Percentiles rank a stretch among this genome's conserved stretches.
phyloP scores from a whole-genome alignment of 2,888 invertebrate genomes.

The Athalia rosae region DNA sequence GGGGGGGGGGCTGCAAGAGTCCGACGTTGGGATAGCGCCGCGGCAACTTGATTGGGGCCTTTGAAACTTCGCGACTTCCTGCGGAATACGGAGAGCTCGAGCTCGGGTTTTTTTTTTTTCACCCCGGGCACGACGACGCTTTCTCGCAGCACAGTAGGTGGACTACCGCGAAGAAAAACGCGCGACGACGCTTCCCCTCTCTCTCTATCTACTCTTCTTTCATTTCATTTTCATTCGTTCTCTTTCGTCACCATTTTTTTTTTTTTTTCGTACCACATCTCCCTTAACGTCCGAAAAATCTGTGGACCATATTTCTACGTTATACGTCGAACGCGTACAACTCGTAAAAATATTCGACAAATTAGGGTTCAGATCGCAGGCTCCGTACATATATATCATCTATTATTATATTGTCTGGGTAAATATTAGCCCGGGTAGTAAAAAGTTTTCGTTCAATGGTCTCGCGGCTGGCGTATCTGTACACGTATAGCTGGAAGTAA shows the following conservation, averaged over 20 bases:
- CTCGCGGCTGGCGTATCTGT: neutral
- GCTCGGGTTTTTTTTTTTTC: constrained; percentile 36
- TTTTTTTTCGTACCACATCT: neutral
- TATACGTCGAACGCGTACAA: neutral
- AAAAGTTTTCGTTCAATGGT: constrained; percentile 23
- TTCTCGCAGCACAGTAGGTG: neutral
- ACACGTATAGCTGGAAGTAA: constrained; percentile 20
- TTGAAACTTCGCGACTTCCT: constrained; percentile 42
- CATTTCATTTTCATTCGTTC: too few species aligned
- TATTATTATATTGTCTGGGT: neutral
- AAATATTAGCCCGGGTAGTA: constrained; percentile 21
- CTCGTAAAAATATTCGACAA: constrained; percentile 24
- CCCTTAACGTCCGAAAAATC: neutral
- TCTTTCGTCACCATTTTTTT: neutral
- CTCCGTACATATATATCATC: neutral
- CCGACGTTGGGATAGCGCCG: too few species aligned
- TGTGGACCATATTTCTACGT: neutral
- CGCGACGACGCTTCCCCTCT: neutral
- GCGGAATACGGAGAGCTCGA: constrained; percentile 40
- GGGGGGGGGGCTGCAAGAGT: neutral
- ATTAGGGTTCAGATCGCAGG: constrained; percentile 30
- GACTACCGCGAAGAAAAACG: neutral
- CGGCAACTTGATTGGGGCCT: constrained; percentile 44
- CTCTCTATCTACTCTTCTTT: too few species aligned
- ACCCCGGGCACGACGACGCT: constrained; percentile 14